Percentiles rank a stretch among this genome's conserved stretches.
Conservation (phyloP, 2,888 invertebrate species). For the Cyaniris semiargus region DNA sequence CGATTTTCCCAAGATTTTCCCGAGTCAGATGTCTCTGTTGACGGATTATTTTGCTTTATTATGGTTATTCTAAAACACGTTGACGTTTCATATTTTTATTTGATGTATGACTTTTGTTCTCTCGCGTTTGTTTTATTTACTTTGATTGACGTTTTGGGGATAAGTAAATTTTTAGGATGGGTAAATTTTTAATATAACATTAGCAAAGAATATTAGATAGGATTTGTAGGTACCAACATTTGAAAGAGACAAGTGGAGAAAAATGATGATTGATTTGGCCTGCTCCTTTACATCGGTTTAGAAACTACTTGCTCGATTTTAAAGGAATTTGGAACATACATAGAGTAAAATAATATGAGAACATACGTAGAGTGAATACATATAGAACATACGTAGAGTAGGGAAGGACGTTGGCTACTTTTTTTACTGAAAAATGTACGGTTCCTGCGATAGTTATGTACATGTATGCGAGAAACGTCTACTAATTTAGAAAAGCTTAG, state of each 20-base stretch:
- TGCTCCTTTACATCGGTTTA: background rate
- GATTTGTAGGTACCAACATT: no score
- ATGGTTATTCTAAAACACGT: conserved; percentile 3
- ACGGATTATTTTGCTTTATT: conserved; percentile 27
- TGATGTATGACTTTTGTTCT: background rate
- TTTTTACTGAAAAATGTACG: no score
- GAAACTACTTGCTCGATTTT: background rate
- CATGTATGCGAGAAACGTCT: background rate
- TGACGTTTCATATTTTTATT: conserved; percentile 26
- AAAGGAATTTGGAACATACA: background rate
- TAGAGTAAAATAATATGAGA: no score
- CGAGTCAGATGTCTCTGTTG: conserved; percentile 14
- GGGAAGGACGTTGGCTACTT: background rate
- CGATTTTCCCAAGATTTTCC: conserved; percentile 22
- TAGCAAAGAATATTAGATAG: no score
- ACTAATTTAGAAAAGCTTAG: background rate
- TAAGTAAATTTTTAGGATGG: no score
- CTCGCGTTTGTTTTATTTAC: background rate
- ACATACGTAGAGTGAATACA: no score
- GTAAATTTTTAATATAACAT: background rate
- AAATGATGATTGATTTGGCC: no score
- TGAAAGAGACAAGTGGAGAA: no score
- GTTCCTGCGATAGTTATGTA: no score
- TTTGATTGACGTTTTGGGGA: background rate
- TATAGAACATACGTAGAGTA: no score